A percentile compares a stretch with the other conserved stretches of the same genome.
Conservation (phyloP, 2,797 vertebrate genomes). For the Sciurus carolinensis region DNA sequence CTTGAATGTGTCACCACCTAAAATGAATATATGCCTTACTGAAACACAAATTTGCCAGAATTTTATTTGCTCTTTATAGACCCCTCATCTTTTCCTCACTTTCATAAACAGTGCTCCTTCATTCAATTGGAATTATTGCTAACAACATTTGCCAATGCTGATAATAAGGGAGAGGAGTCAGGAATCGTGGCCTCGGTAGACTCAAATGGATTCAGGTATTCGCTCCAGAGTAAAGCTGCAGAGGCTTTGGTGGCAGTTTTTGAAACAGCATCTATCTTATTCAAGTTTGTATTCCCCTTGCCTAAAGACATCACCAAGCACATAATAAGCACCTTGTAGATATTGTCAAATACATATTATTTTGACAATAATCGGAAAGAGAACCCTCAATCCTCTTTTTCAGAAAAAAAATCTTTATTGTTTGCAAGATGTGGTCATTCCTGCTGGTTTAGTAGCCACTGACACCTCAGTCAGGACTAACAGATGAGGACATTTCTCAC, state of each 20-base stretch:
- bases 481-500: background rate
- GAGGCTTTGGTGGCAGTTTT: background rate
- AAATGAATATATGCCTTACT: background rate
- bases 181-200: background rate
- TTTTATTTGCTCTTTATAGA: background rate
- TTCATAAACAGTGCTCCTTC: background rate
- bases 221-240: rapidly evolving
- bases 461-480: background rate
- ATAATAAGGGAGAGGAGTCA: background rate
- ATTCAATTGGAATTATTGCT: background rate
- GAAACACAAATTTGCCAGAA: background rate
- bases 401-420: background rate
- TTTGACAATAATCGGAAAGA: background rate
- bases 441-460: background rate
- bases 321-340: background rate
- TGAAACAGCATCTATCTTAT: background rate
- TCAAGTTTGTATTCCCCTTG: background rate
- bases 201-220: background rate
- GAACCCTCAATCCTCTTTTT: background rate
- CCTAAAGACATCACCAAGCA: background rate
- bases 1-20: background rate
- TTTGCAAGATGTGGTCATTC: background rate
- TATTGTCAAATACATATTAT: background rate
- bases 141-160: background rate
- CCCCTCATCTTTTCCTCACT: background rate